Conservation (phyloP, 2,113 vertebrate genomes). For the Oophaga pumilio region DNA sequence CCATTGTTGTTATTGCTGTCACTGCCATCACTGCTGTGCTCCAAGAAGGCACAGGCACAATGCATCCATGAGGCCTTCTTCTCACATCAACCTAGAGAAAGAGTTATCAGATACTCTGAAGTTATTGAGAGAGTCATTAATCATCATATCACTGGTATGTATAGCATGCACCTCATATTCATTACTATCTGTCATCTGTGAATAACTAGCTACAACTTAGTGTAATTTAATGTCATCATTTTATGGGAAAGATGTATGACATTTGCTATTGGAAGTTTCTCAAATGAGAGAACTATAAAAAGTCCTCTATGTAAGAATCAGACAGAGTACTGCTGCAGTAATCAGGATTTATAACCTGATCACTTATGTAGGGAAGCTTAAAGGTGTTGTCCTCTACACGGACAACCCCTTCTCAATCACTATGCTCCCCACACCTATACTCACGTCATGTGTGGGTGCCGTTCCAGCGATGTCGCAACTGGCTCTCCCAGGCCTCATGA, state of each 20-base stretch:
- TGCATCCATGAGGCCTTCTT: neutral
- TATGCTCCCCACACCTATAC: too few species aligned
- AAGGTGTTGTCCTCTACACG: too few species aligned
- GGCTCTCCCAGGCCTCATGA: too few species aligned
- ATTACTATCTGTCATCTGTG: neutral
- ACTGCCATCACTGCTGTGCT: constrained; percentile 51
- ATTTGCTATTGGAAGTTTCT: neutral
- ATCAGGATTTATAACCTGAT: too few species aligned
- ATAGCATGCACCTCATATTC: neutral
- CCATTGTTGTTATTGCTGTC: constrained; percentile 53
- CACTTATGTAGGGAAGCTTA: too few species aligned
- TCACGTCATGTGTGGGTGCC: too few species aligned
- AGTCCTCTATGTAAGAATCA: too few species aligned
- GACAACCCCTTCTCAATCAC: too few species aligned
- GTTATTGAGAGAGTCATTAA: constrained; percentile 58
- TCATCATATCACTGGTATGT: constrained; percentile 65
- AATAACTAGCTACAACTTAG: neutral
- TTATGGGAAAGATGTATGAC: neutral
- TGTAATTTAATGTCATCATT: too few species aligned
- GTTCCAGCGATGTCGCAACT: too few species aligned
- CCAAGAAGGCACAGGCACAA: constrained; percentile 26
- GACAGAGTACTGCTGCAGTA: too few species aligned
- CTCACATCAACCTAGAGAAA: neutral
- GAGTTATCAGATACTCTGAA: constrained; percentile 56
- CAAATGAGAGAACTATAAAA: too few species aligned